These are phyloP conservation scores for Tretioscincus oriximinensis DNA, from an alignment of 2,113 vertebrate species.

Conservation along the genomic window DNA sequence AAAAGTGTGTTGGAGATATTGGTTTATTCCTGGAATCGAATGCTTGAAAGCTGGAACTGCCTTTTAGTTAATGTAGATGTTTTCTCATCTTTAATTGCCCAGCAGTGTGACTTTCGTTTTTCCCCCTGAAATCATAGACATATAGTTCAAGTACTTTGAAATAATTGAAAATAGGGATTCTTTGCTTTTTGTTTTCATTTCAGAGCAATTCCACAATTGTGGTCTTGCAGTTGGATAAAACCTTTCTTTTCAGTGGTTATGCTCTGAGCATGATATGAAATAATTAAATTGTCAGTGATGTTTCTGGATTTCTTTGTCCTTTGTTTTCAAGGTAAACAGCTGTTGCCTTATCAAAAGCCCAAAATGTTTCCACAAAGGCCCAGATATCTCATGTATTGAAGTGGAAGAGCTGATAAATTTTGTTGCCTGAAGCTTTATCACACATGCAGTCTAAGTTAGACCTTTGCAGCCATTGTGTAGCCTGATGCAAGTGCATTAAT, in stretches of 20 bases:
- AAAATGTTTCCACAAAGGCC: constrained; percentile 41
- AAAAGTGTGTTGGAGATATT: background rate
- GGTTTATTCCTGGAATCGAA: background rate
- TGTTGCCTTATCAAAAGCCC: constrained; percentile 58
- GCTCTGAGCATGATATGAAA: constrained; percentile 53
- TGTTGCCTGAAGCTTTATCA: constrained; percentile 66
- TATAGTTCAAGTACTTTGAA: constrained; percentile 21
- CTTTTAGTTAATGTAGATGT: background rate
- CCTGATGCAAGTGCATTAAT: constrained; percentile 64
- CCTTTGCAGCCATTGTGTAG: constrained; percentile 59
- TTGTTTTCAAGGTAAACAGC: constrained; percentile 67
- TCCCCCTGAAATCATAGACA: background rate
- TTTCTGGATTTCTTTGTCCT: constrained; percentile 59
- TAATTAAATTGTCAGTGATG: constrained; percentile 60
- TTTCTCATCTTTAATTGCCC: too few species aligned
- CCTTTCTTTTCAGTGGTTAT: constrained; percentile 51
- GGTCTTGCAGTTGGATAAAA: constrained; percentile 45
- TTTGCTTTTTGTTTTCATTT: background rate
- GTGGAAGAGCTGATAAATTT: constrained; percentile 63
- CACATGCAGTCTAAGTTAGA: constrained; percentile 53
- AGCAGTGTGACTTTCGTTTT: background rate
- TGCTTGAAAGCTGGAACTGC: background rate
- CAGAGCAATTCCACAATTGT: constrained; percentile 27
- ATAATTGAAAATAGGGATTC: constrained; percentile 26
- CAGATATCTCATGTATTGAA: constrained; percentile 45